Evolutionary conservation across 2,797 vertebrate genomes (phyloP), one percentile per base, ranked within the genome.

Genomic region (Sibirionetta formosa): DNA sequence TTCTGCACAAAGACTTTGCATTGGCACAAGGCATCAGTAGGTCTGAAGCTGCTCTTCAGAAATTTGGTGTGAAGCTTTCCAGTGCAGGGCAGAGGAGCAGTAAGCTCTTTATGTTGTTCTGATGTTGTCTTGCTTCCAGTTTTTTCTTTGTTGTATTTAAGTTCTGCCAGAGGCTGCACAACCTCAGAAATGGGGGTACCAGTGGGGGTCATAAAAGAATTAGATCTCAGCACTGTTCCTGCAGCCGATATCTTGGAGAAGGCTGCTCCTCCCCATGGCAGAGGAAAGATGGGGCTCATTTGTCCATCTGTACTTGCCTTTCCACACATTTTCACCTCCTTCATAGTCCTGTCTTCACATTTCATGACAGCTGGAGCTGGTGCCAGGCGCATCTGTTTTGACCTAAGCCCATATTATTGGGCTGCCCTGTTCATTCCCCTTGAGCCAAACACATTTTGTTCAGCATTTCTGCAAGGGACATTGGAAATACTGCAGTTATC

Each of bases 401-500:
- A 75, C 42, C 57, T 15, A 16, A 90, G 40, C 18, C 57, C 40
- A 2, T 69, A 44, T 13, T 81, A 40, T 31, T 40, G 44, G 26
- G 13, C 72, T 85, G 31, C 11, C 12, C 27, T 46, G n/a, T 60
- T 24, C 22, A 0, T 75, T 86, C 22, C 11, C 38, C 54, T 91
- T 44, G 44, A 83, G 72, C 54, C 11, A 42, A 81, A 35, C 16
- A 7, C 8, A 7, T 83, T 83, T 93, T 7, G 2, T 27, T 76
- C 80, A 48, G 66, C 1, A 0, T 68, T 81, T 90, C 66, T 81
- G 35, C 66, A 57, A 72, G 27, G 27, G 69, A 7, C 36, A 12
- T 70, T 90, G 66, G 70, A 70, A 89, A 79, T 75, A 56, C 7
- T 66, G 63, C 76, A 77, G 69, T 36, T 85, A 68, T 88, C 89